Base-by-base conservation (phyloP, 2,797 vertebrate species). In the Sebastes hubbsi region DNA sequence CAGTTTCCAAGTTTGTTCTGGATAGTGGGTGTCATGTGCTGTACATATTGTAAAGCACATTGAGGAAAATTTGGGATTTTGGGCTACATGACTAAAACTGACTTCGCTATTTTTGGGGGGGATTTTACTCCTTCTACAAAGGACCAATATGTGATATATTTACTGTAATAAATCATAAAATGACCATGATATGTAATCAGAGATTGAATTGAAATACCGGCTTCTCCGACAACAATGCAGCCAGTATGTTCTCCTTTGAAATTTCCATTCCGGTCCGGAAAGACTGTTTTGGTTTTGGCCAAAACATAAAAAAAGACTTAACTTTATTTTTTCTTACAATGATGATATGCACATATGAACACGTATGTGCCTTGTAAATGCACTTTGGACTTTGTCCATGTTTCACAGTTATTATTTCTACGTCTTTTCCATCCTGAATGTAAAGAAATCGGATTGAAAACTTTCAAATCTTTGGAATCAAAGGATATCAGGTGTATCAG, bases 21-120 rank as follows among this genome's bases (percentile, higher is more conserved):
- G 38, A 14, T 42, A 42, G 38, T 14, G 12, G 38, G 38, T 14
- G 13, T 42, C 38, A 38, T 42, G 42, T 8, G 16, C 42, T 46
- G 7, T 0, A 46, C 3, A 2, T 46, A 46, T 46, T 46, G 42
- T 46, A 46, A 46, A 46, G 42, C 42, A 0, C 42, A 0, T 29
- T n/a, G 11, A 59, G 22, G 55, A 11, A 27, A 2, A 29, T 60
- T 12, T 71, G 34, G 8, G 5, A 16, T 72, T 60, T 22, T 12
- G 58, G n/a, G 14, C 13, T 55, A 16, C 1, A 52, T 52, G 29
- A 52, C 13, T 67, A 56, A 58, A 72, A 25, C 20, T 24, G 12
- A 27, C 27, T 16, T 67, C 0, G 11, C 16, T 52, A 27, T 42
- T 38, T 59, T 42, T 42, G 14, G 42, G 0, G 0, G 6, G 42